A percentile compares a stretch with the other conserved stretches of the same genome.
Conservation (phyloP, 2,888 invertebrate genomes). For the Sclerodermus sp. region DNA sequence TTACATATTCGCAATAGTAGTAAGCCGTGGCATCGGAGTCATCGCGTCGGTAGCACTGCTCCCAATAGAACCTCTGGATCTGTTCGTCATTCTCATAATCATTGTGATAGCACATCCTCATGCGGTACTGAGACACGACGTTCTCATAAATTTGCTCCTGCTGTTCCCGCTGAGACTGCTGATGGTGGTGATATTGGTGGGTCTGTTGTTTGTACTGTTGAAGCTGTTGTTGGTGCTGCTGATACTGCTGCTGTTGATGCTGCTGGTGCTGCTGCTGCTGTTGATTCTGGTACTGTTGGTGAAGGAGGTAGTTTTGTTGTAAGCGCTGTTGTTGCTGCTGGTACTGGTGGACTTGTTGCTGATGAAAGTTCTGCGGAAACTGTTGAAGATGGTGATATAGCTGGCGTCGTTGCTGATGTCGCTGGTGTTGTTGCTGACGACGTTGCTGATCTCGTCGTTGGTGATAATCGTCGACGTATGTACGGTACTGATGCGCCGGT, state of each 20-base stretch:
- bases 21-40: slow-evolving; percentile 54
- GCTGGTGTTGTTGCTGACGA: slow-evolving; percentile 24
- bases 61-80: slow-evolving; percentile 56
- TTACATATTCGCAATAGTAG: slow-evolving; percentile 57
- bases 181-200: slow-evolving; percentile 17
- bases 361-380: slow-evolving; percentile 14
- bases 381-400: slow-evolving; percentile 22
- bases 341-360: slow-evolving; percentile 15
- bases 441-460: slow-evolving; percentile 36
- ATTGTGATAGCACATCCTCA: slow-evolving; percentile 56
- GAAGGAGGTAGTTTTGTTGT: slow-evolving; percentile 4
- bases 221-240: slow-evolving; percentile 17
- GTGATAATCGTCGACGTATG: slow-evolving; percentile 49
- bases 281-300: slow-evolving; percentile 21
- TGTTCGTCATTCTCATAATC: slow-evolving; percentile 56
- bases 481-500: slow-evolving; percentile 55
- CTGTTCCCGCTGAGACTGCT: slow-evolving; percentile 21
- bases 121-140: slow-evolving; percentile 52
- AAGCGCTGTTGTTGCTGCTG: slow-evolving; percentile 12
- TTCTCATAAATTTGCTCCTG: slow-evolving; percentile 54
- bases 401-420: slow-evolving; percentile 21
- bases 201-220: slow-evolving; percentile 14
- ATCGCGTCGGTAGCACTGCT: slow-evolving; percentile 53
- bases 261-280: slow-evolving; percentile 20
- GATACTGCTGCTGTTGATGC: slow-evolving; percentile 17